phyloP scores from a whole-genome alignment of 2,888 invertebrate genomes.

The Agrenia bidenticulata region DNA sequence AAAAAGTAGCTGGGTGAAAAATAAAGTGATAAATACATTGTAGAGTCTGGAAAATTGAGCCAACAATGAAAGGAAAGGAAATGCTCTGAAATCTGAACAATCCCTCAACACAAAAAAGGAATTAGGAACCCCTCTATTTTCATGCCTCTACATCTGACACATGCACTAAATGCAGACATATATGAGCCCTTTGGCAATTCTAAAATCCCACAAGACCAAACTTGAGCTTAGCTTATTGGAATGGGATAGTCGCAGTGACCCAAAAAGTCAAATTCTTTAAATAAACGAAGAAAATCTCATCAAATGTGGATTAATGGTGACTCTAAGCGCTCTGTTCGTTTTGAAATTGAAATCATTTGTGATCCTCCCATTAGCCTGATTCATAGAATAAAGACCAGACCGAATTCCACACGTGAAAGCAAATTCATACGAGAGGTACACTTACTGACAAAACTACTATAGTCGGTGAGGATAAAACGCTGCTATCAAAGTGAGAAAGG shows the following conservation, averaged over 20 bases:
- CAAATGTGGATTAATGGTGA: neutral
- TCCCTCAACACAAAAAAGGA: slow-evolving; percentile 15
- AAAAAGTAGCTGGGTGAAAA: neutral
- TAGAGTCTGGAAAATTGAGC: slow-evolving; percentile 5
- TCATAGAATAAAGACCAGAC: too few species aligned
- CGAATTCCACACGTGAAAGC: too few species aligned
- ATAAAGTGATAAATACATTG: neutral
- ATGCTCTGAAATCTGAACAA: slow-evolving; percentile 15
- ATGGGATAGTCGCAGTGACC: neutral
- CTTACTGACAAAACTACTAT: too few species aligned
- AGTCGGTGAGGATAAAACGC: too few species aligned
- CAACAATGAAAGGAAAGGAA: slow-evolving; percentile 12
- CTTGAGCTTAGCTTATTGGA: neutral
- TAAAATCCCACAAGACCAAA: neutral
- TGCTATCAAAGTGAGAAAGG: too few species aligned
- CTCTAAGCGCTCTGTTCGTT: too few species aligned
- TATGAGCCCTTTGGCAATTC: too few species aligned
- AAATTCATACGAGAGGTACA: too few species aligned
- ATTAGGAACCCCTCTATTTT: slow-evolving; percentile 7
- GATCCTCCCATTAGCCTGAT: too few species aligned
- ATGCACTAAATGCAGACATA: too few species aligned
- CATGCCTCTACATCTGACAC: neutral
- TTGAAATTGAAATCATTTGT: too few species aligned
- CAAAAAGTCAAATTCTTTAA: slow-evolving; percentile 11
- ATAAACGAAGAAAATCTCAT: neutral